A percentile compares a stretch with the other conserved stretches of the same genome.
Evolutionary conservation across 2,113 vertebrate species (phyloP).

Genomic region (Nycticryphes semicollaris): DNA sequence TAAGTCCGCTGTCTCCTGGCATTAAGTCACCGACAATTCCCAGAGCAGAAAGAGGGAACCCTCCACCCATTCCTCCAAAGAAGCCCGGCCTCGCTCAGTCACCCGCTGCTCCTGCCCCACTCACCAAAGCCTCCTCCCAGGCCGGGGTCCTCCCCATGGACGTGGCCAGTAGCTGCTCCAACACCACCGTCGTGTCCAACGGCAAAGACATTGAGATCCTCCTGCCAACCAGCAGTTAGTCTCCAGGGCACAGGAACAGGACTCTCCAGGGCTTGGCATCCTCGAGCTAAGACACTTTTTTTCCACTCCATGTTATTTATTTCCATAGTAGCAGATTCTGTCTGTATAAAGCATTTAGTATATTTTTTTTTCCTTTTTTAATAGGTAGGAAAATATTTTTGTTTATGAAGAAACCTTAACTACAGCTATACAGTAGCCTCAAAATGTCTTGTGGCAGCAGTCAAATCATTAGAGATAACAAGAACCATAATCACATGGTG

Average conservation of each 20-base stretch:
- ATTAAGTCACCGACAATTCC: slow-evolving; percentile 89
- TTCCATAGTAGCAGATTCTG: slow-evolving; percentile 73
- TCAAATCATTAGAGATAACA: neutral
- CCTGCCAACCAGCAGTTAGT: slow-evolving; percentile 86
- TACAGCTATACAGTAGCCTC: slow-evolving; percentile 70
- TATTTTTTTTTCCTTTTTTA: slow-evolving; percentile 58
- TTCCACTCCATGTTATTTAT: slow-evolving; percentile 81
- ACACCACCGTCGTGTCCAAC: slow-evolving; percentile 73
- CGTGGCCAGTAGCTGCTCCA: slow-evolving; percentile 80
- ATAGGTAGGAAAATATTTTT: slow-evolving; percentile 64
- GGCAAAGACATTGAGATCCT: slow-evolving; percentile 91
- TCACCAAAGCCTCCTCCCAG: slow-evolving; percentile 72
- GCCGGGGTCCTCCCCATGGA: slow-evolving; percentile 71
- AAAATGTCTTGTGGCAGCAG: slow-evolving; percentile 26
- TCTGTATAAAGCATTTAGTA: slow-evolving; percentile 72
- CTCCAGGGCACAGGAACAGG: neutral
- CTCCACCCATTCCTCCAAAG: slow-evolving; percentile 95
- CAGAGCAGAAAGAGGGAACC: slow-evolving; percentile 89
- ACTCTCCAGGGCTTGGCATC: slow-evolving; percentile 63
- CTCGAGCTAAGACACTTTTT: slow-evolving; percentile 58
- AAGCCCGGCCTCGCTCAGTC: slow-evolving; percentile 91
- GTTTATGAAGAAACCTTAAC: slow-evolving; percentile 69
- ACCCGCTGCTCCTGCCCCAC: slow-evolving; percentile 76
- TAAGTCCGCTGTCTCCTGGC: slow-evolving; percentile 81
- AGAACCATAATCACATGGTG: neutral